phyloP scores from a whole-genome alignment of 2,888 invertebrate species.

The Xestoiulus laeticollis region DNA sequence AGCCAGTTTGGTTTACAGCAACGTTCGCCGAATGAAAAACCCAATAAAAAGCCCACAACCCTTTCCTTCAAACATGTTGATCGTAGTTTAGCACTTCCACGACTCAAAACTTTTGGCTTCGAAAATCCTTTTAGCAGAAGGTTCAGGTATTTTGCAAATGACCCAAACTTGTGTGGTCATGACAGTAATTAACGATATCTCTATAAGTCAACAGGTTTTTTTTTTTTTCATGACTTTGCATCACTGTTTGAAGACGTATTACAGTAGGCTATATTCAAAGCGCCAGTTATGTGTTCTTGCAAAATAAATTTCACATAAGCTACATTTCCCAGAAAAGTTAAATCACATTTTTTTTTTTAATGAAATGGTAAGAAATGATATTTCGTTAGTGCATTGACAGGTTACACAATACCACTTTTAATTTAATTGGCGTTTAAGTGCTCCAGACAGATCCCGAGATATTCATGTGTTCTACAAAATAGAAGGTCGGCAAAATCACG shows the following conservation, averaged over 20 bases:
- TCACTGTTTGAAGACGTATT: neutral
- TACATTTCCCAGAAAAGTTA: too few species aligned
- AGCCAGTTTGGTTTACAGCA: conserved; percentile 10
- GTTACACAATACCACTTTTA: too few species aligned
- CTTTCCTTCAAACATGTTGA: neutral
- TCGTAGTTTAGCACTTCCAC: neutral
- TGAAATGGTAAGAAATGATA: too few species aligned
- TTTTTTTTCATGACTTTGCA: neutral
- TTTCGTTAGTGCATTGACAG: too few species aligned
- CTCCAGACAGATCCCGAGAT: too few species aligned
- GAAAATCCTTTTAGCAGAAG: neutral
- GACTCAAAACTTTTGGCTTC: neutral
- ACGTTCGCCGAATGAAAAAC: neutral
- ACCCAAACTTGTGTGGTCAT: neutral
- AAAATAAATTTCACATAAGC: too few species aligned
- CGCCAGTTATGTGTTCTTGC: too few species aligned
- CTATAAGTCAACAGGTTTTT: neutral
- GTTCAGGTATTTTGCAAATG: neutral
- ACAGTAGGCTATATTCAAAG: too few species aligned
- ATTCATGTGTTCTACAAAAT: too few species aligned
- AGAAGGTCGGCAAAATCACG: too few species aligned
- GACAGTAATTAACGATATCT: neutral
- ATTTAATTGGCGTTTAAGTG: too few species aligned
- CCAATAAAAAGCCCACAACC: neutral
- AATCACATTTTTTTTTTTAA: too few species aligned